Evolutionary conservation across 2,888 invertebrate species (phyloP).

Genomic region (Sarcophaga variegata): DNA sequence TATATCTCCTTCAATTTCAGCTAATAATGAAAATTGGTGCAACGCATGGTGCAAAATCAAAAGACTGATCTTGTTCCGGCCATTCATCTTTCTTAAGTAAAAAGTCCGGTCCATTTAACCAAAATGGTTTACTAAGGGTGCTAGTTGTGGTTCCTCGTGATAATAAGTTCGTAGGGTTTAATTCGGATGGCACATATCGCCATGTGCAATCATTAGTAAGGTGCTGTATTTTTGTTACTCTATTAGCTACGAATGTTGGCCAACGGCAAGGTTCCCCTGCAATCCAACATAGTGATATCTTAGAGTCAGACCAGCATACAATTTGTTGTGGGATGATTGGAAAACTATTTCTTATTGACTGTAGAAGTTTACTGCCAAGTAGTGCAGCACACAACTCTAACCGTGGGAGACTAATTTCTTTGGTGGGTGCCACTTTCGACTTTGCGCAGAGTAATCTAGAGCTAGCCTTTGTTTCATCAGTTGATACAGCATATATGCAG

Average conservation of each 20-base stretch:
- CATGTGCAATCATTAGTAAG: conserved; percentile 2
- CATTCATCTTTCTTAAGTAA: background rate
- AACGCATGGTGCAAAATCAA: too few relatives aligned
- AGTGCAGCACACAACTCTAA: conserved; percentile 58
- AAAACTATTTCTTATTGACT: too few relatives aligned
- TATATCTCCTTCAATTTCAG: background rate
- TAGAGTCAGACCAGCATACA: too few relatives aligned
- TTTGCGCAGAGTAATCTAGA: too few relatives aligned
- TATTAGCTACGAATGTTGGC: too few relatives aligned
- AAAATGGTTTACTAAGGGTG: background rate
- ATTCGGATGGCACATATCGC: conserved; percentile 7
- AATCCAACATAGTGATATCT: too few relatives aligned
- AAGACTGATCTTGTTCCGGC: background rate
- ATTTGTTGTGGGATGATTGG: too few relatives aligned
- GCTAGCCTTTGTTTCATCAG: background rate
- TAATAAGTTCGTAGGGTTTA: conserved; percentile 26
- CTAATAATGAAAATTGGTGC: background rate
- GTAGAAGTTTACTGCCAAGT: too few relatives aligned
- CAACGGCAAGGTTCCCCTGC: too few relatives aligned
- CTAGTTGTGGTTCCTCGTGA: conserved; percentile 19
- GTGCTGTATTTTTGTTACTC: too few relatives aligned
- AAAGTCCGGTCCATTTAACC: too few relatives aligned
- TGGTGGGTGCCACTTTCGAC: conserved; percentile 37
- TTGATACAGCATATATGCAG: conserved; percentile 41
- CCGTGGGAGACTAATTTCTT: conserved; percentile 32